A percentile compares a stretch with the other conserved stretches of the same genome.
Conservation (phyloP, 2,888 invertebrate genomes). For the Lucinisca nassula region DNA sequence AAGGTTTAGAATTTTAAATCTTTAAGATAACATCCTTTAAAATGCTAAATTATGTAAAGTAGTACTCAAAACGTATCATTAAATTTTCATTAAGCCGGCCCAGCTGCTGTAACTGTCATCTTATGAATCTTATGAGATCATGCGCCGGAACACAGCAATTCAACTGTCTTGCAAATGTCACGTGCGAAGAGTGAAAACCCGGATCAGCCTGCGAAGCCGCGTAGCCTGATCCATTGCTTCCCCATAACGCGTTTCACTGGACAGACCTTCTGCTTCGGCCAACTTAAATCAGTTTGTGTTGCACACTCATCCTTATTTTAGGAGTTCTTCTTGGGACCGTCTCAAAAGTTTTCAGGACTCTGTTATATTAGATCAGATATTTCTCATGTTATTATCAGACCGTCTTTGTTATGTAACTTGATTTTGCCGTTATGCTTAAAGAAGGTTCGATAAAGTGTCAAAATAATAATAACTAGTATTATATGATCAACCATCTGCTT, state of each 20-base stretch:
- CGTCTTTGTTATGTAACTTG: background rate
- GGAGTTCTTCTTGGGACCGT: background rate
- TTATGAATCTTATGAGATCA: background rate
- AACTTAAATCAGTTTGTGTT: background rate
- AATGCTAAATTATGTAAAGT: slow-evolving; percentile 10
- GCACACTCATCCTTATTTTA: background rate
- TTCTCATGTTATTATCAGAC: background rate
- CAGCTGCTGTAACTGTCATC: slow-evolving; percentile 2
- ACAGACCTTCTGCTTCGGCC: no score
- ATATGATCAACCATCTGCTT: slow-evolving; percentile 1
- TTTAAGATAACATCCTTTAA: background rate
- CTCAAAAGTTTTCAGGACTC: background rate
- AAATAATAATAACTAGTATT: slow-evolving; percentile 7
- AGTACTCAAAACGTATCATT: slow-evolving; percentile 1
- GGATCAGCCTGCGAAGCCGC: no score
- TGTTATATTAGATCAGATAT: slow-evolving; percentile 1
- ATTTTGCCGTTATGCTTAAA: slow-evolving; percentile 12
- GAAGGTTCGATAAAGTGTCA: slow-evolving; percentile 9
- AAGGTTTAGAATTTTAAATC: background rate
- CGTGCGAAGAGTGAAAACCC: background rate
- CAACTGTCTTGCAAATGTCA: background rate
- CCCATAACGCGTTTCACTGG: no score
- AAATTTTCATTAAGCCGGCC: slow-evolving; percentile 3
- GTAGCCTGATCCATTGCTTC: no score
- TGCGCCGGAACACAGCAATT: background rate